These are phyloP conservation scores for Myotis yumanensis DNA, from an alignment of 2,113 vertebrate species.

Conservation along the genomic window DNA sequence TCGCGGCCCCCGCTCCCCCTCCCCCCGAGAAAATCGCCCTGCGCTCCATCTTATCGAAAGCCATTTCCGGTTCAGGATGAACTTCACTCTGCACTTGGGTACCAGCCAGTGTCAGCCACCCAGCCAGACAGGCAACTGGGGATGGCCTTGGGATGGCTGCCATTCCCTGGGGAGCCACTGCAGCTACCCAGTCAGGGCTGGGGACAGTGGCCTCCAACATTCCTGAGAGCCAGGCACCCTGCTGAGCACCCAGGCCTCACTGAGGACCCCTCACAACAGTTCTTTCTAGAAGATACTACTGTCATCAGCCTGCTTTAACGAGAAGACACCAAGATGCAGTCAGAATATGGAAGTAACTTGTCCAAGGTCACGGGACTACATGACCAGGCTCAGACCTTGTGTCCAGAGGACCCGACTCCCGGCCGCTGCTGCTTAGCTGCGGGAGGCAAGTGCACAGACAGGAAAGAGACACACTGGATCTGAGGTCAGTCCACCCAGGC, in stretches of 20 bases:
- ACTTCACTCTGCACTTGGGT: background rate
- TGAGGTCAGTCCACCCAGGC: background rate
- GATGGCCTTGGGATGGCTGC: rapidly evolving
- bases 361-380: background rate
- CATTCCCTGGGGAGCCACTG: background rate
- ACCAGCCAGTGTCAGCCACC: background rate
- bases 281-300: background rate
- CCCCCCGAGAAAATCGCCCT: slow-evolving; percentile 17
- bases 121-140: background rate
- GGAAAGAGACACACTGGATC: rapidly evolving
- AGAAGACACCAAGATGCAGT: background rate
- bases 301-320: background rate
- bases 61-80: slow-evolving; percentile 61
- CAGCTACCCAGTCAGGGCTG: background rate
- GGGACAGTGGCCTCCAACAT: too few species aligned
- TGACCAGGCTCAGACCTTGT: too few species aligned
- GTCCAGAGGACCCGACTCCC: background rate
- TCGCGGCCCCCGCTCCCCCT: background rate
- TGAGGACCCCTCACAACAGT: background rate
- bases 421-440: too few species aligned
- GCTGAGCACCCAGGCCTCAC: background rate
- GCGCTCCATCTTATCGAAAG: slow-evolving; percentile 38
- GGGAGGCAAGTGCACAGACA: rapidly evolving
- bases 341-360: background rate
- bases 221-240: background rate